Percentiles rank a stretch among this genome's conserved stretches.
Evolutionary conservation across 1,140 invertebrate species (phyloP).

Genomic region (Diachasmimorpha longicaudata): DNA sequence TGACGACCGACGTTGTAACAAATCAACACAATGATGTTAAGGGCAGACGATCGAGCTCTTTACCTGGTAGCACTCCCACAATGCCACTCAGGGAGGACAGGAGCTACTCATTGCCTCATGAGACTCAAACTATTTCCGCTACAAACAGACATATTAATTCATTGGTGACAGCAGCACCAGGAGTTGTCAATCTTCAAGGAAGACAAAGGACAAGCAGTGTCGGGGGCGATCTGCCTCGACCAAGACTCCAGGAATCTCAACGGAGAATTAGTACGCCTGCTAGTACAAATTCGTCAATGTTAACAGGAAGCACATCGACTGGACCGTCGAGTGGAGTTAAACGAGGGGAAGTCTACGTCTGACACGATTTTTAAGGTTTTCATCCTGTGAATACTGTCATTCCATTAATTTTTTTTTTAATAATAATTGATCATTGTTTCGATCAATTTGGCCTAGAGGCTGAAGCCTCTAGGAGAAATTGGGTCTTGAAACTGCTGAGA

Average conservation of each 20-base stretch:
- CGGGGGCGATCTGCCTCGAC: slow-evolving; percentile 28
- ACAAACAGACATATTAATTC: slow-evolving; percentile 36
- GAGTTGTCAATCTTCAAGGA: slow-evolving; percentile 11
- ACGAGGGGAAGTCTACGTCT: slow-evolving; percentile 64
- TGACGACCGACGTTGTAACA: slow-evolving; percentile 2
- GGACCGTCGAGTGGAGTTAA: slow-evolving; percentile 40
- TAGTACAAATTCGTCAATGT: slow-evolving; percentile 33
- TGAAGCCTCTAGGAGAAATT: too few relatives aligned
- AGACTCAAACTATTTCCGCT: slow-evolving; percentile 37
- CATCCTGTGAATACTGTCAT: not conserved
- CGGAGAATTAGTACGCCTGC: slow-evolving; percentile 48
- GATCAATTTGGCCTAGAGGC: too few relatives aligned
- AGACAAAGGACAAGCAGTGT: slow-evolving; percentile 39
- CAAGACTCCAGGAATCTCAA: slow-evolving; percentile 34
- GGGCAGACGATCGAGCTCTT: slow-evolving; percentile 52
- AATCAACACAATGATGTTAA: slow-evolving; percentile 34
- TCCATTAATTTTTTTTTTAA: too few relatives aligned
- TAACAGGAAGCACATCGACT: slow-evolving; percentile 2
- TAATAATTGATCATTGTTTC: too few relatives aligned
- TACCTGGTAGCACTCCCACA: slow-evolving; percentile 44
- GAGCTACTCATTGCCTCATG: slow-evolving; percentile 56
- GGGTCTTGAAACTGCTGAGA: too few relatives aligned
- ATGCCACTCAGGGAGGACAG: slow-evolving; percentile 41
- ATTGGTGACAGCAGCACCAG: slow-evolving; percentile 35
- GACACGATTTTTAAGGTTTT: slow-evolving; percentile 24